Evolutionary conservation across 2,888 invertebrate species (phyloP), one percentile per base, ranked within the genome.

Genomic region (Epinotia demarniana): DNA sequence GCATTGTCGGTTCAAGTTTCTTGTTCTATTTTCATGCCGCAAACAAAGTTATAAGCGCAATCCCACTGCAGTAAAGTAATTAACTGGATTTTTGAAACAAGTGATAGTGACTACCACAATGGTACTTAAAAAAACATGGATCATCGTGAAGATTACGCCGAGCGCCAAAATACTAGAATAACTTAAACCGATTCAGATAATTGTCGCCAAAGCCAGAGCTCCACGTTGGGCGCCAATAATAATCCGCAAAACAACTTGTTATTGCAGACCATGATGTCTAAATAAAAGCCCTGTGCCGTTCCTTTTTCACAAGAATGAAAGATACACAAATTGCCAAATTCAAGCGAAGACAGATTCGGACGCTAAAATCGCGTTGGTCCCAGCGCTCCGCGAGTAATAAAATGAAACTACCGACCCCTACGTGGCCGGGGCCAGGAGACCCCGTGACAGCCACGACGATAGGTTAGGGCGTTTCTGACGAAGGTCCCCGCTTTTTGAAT

Each of bases 381-480:
- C 82, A 68, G 81, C 77, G 81, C 79, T 78, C 60, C 53, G 61
- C 70, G 61, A 78, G 85, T 86, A 87, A 88, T 88, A 87, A 87
- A 88, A 88, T 87, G 86, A 86, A 87, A 88, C 84, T 84, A 84
- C 82, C 81, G 79, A 81, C 79, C 77, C 79, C 78, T 82, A 86
- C 85, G 87, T 84, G 85, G 80, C 76, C 57, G 82, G 86, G 86
- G 80, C 81, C 82, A 80, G 78, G 81, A 83, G 86, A 82, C 78
- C 80, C 77, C 79, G 77, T 84, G 86, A 85, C 86, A 85, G 82
- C 73, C 67, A 71, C 81, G 79, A 83, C 83, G 84, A 86, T 85
- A 82, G 86, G 81, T 81, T 79, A 79, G 80, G 75, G 78, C 77
- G 77, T 72, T 78, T 80, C 78, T 88, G 87, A 88, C 84, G 85